These are phyloP conservation scores for Danio rerio DNA, from an alignment of 2,113 vertebrate genomes.

Conservation along the genomic window DNA sequence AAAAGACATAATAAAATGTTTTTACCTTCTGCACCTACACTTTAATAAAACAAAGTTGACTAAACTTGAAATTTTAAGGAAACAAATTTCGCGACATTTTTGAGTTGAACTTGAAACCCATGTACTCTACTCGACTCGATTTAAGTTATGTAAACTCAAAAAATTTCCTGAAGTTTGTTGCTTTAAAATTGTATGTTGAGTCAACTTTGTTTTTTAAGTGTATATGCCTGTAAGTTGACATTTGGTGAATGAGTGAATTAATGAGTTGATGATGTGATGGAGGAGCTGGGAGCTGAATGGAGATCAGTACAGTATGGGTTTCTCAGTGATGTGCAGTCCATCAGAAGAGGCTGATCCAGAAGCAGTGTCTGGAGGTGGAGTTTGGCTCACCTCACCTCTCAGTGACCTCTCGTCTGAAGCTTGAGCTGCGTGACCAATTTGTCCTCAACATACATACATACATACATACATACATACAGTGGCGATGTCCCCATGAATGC, in stretches of 20 bases:
- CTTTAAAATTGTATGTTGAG: too few species aligned
- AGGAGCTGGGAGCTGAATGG: background rate
- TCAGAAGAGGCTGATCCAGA: background rate
- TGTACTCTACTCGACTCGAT: too few species aligned
- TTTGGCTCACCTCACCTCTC: conserved; percentile 4
- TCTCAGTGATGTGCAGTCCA: conserved; percentile 16
- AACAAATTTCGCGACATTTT: too few species aligned
- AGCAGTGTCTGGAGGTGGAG: background rate
- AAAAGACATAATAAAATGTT: too few species aligned
- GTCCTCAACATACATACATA: conserved; percentile 5
- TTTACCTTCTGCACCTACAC: background rate
- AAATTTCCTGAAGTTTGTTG: too few species aligned
- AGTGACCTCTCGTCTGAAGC: conserved; percentile 37
- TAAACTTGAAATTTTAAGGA: too few species aligned
- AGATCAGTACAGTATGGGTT: background rate
- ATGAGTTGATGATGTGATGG: background rate
- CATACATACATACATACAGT: conserved; percentile 80
- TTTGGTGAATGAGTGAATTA: conserved; percentile 21
- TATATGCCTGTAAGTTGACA: background rate
- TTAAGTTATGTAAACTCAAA: too few species aligned
- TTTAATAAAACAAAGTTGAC: too few species aligned
- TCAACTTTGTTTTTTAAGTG: too few species aligned
- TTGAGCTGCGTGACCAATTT: conserved; percentile 53
- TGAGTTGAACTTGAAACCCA: too few species aligned
- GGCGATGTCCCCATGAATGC: conserved; percentile 81